Evolutionary conservation across 2,797 vertebrate genomes (phyloP), one percentile per base, ranked within the genome.

Genomic region (Halcyon leucocephala): DNA sequence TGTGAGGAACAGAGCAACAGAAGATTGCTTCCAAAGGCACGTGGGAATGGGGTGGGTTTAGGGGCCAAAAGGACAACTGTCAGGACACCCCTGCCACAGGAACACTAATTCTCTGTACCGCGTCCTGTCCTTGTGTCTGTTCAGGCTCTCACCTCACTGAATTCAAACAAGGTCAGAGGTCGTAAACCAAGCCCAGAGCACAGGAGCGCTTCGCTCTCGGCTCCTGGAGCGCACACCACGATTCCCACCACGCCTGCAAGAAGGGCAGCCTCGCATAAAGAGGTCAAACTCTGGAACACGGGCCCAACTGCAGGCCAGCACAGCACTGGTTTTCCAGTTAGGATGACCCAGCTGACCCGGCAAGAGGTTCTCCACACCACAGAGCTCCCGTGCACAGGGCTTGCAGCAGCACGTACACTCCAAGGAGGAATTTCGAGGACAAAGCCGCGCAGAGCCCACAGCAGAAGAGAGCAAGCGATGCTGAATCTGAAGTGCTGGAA

Each of bases 371-470:
- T 62, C 42, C 24, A 6, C 0, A 1, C 14, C 78, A 55, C 31
- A 67, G 57, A 48, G 41, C 76, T 28, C 4, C 42, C 22, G 5
- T 0, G 2, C 35, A 17, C 3, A 33, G 73, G 20, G 66, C 17
- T 4, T 0, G 2, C 51, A 54, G 42, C 37, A n/a, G 35, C 3
- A 0, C 18, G 6, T 1, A 1, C 11, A 5, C 17, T 31, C 25
- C 1, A 5, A 66, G 41, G 10, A 6, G 51, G 29, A 11, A 44
- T 66, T 70, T 18, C 55, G 20, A 51, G 82, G 61, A 74, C 66
- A 44, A 49, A 66, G 61, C 52, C 60, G 74, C 67, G 60, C 2
- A 1, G 60, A 87, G 31, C 52, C 37, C 22, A 21, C 0, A 28
- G 94, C 2, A 0, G 33, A 78, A 86, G 39, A 90, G 44, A 4